Base-by-base conservation (phyloP, 2,797 vertebrate genomes). In the Galaxias olidus region DNA sequence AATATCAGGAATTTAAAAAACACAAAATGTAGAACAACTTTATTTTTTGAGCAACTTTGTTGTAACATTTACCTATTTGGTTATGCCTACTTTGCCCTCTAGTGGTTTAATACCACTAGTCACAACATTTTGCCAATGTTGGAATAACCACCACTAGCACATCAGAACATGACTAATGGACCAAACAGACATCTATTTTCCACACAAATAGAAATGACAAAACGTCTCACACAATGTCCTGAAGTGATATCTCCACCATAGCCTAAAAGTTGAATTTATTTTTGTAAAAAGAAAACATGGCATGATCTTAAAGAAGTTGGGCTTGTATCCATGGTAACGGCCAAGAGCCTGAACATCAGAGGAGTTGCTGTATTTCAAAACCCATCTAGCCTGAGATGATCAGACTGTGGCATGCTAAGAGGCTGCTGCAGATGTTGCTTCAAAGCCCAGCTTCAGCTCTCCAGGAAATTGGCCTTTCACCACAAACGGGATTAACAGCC, bases 261-360 rank as follows among this genome's bases (percentile, higher is more conserved):
- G 12, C 41, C 59, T 53, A 59, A 17, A 67, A 63, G 54, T 11
- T 48, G 2, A 30, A 51, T 59, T 66, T 61, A 74, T 52, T 77
- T 6, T 30, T 56, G 44, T 63, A 80, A 67, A 79, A 65, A 68
- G 40, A 74, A 80, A 86, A 79, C 44, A 82, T 71, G 75, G 76
- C 48, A 75, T 80, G 3, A 30, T 30, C 30, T 84, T 83, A 57
- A 68, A 84, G 71, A 73, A 79, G 83, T 82, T 75, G 80, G 83
- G 71, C 62, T 56, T 61, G 88, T 90, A 83, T 68, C 80, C 86
- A 90, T 88, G 84, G 89, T 80, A 89, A 91, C 89, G 80, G 77
- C 78, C 80, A 81, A 86, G 59, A 75, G 64, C 74, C 65, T 59
- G 66, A 69, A 59, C 71, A 84, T 75, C 74, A 68, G 67, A 69